These are phyloP conservation scores for Gopherus flavomarginatus DNA, from an alignment of 2,113 vertebrate genomes.

Conservation along the genomic window DNA sequence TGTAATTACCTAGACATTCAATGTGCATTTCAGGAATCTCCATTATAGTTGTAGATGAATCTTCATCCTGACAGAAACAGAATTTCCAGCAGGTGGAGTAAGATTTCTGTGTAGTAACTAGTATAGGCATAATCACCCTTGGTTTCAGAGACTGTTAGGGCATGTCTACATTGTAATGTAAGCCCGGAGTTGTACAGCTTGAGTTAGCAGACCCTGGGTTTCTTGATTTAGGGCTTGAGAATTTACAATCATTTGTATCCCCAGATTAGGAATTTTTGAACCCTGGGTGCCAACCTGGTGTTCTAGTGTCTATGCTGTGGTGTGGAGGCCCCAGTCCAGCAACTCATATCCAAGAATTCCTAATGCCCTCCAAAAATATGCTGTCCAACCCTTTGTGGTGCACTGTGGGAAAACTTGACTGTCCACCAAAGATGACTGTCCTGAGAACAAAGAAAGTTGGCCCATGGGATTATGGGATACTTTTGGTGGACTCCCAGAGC, in stretches of 20 bases:
- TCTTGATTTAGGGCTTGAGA: not conserved
- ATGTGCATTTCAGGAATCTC: not conserved
- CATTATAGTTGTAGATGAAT: not conserved
- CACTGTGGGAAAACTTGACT: not conserved
- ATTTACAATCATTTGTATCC: not conserved
- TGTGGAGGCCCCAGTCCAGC: not conserved
- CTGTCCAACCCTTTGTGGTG: not conserved
- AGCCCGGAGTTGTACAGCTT: not conserved
- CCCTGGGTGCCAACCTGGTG: not conserved
- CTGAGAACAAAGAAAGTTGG: not conserved
- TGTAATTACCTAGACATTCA: not conserved
- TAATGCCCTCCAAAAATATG: not conserved
- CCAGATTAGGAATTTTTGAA: not conserved
- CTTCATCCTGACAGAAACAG: not conserved
- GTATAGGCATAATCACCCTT: not conserved
- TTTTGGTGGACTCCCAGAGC: not conserved
- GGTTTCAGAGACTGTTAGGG: not conserved
- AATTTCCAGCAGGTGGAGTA: not conserved
- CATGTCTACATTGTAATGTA: not conserved
- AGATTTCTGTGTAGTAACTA: not conserved
- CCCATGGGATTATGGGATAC: not conserved
- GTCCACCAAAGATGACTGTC: not conserved
- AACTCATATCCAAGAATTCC: not conserved
- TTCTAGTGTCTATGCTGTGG: not conserved
- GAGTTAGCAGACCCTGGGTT: not conserved